A percentile compares a stretch with the other conserved stretches of the same genome.
Conservation (phyloP, 2,888 invertebrate species). For the Drosophila pseudotalamancana region DNA sequence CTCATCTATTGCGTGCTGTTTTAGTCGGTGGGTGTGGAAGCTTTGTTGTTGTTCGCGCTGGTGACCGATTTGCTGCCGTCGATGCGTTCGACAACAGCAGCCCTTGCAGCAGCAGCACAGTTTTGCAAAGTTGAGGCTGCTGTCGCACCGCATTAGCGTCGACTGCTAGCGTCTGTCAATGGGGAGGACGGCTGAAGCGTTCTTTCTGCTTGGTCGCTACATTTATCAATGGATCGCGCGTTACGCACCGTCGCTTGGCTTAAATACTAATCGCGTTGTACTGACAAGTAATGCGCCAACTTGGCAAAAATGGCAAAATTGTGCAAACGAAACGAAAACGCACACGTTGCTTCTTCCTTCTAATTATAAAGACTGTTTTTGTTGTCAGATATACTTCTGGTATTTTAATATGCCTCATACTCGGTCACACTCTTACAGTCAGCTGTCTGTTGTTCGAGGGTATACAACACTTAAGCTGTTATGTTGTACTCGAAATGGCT, state of each 20-base stretch:
- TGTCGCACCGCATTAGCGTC: conserved; percentile 37
- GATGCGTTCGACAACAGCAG: conserved; percentile 35
- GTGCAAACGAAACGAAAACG: conserved; percentile 27
- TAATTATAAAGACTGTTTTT: conserved; percentile 32
- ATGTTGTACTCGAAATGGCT: conserved; percentile 17
- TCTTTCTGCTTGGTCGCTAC: conserved; percentile 34
- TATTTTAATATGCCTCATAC: neutral
- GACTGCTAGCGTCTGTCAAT: conserved; percentile 1
- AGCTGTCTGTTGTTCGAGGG: conserved; percentile 16
- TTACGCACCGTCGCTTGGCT: conserved; percentile 39
- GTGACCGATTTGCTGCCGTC: conserved; percentile 7
- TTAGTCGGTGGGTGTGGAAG: conserved; percentile 66
- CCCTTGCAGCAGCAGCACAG: conserved; percentile 45
- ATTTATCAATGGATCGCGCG: conserved; percentile 41
- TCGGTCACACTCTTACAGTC: conserved; percentile 32
- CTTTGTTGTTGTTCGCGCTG: conserved; percentile 19
- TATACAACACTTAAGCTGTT: conserved; percentile 16
- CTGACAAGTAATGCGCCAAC: conserved; percentile 23
- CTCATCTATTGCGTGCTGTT: conserved; percentile 50
- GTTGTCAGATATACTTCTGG: conserved; percentile 32
- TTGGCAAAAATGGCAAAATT: conserved; percentile 26
- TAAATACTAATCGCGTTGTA: conserved; percentile 15
- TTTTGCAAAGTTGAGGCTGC: conserved; percentile 20
- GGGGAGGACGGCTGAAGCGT: conserved; percentile 16
- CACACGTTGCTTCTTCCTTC: conserved; percentile 41